phyloP scores from a whole-genome alignment of 2,888 invertebrate species.

The Apoda limacodes region DNA sequence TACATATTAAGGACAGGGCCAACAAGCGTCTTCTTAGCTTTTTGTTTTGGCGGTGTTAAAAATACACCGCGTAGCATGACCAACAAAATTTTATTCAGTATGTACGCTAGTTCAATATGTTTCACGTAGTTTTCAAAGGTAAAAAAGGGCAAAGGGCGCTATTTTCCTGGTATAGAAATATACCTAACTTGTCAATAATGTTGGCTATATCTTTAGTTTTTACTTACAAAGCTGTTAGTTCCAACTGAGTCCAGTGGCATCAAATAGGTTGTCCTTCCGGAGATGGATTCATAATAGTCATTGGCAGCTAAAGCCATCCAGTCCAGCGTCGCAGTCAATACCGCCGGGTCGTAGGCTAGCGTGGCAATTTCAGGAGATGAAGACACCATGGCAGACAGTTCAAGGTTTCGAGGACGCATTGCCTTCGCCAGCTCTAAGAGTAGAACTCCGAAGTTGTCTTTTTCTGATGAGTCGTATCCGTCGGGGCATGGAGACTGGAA shows the following conservation, averaged over 20 bases:
- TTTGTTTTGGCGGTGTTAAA: too few species aligned
- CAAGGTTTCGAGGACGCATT: constrained; percentile 71
- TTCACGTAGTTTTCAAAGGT: too few species aligned
- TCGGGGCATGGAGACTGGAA: constrained; percentile 70
- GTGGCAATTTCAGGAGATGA: constrained; percentile 79
- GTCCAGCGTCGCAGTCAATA: constrained; percentile 75
- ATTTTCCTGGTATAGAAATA: too few species aligned
- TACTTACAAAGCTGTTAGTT: constrained; percentile 76
- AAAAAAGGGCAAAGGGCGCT: too few species aligned
- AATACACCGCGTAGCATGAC: too few species aligned
- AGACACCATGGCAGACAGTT: constrained; percentile 79
- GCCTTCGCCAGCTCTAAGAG: constrained; percentile 74
- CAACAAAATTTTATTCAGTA: too few species aligned
- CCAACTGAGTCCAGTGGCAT: constrained; percentile 77
- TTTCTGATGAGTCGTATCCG: constrained; percentile 69
- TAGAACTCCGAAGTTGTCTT: constrained; percentile 74
- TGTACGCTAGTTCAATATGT: too few species aligned
- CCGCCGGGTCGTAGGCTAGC: constrained; percentile 78
- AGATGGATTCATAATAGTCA: constrained; percentile 83
- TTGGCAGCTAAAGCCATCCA: constrained; percentile 88
- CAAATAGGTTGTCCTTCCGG: constrained; percentile 80
- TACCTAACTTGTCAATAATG: too few species aligned
- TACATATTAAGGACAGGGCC: too few species aligned
- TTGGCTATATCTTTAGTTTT: too few species aligned
- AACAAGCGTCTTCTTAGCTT: too few species aligned